Base-by-base conservation (phyloP, 2,113 vertebrate genomes). In the Cyanistes caeruleus region DNA sequence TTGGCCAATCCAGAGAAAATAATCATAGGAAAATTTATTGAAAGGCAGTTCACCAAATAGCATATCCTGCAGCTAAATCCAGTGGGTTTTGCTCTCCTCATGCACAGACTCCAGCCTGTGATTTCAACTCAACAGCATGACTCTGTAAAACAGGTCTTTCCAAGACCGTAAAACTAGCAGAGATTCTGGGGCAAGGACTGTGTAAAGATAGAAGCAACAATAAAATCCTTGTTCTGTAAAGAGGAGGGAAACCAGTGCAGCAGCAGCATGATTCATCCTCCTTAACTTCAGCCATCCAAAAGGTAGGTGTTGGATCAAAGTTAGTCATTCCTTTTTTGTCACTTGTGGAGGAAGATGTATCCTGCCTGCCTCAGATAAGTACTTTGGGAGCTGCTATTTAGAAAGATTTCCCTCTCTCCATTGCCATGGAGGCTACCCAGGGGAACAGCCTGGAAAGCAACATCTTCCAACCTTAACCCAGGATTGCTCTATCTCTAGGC, bases 281-380 rank as follows among this genome's bases (percentile, higher is more conserved):
- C 83, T 92, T 84, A 78, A 72, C 60, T 96, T 56, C 6, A 92
- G 73, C 83, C 64, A 12, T 75, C 73, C 91, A 84, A 93, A 86
- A 92, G 56, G 91, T 95, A 92, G 95, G 95, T 92, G 95, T 89
- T 16, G 60, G 56, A 68, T 51, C 65, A 16, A 90, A 95, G 60
- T 92, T 82, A 93, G 89, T 95, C 73, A 64, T 89, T 76, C 68
- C 41, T 88, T 93, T 96, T 92, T 68, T 95, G 73, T 92, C 86
- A 44, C 27, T 77, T 93, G 89, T 64, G 89, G 87, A 92, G 93
- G 93, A 95, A 78, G 73, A 91, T 44, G 83, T 53, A 28, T 78
- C 80, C 84, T 92, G 89, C 80, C 88, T 89, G 76, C 60, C 84
- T 63, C 72, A 74, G 56, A 44, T 2, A 67, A 33, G 89, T 74